These are phyloP conservation scores for Ridgeia piscesae DNA, from an alignment of 1,140 invertebrate genomes.

Conservation along the genomic window DNA sequence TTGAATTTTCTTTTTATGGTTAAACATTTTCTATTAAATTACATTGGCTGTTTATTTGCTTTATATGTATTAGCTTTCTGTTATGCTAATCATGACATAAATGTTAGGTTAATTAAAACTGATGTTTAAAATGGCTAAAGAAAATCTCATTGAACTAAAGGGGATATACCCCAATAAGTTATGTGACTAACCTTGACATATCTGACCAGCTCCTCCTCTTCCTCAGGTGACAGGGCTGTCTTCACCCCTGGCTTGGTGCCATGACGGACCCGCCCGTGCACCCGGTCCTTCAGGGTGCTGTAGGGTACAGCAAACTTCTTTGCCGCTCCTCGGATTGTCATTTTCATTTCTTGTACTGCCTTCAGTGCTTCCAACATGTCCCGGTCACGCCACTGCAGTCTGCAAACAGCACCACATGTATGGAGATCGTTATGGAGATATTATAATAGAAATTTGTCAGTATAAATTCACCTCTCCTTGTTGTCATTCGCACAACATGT, in stretches of 20 bases:
- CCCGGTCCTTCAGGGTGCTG: slow-evolving; percentile 34
- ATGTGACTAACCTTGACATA: slow-evolving; percentile 26
- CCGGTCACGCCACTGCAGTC: slow-evolving; percentile 31
- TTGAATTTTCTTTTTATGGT: too few relatives aligned
- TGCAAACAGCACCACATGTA: not conserved
- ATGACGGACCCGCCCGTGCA: slow-evolving; percentile 27
- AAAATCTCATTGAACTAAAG: too few relatives aligned
- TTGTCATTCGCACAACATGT: too few relatives aligned
- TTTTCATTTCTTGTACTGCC: slow-evolving; percentile 30
- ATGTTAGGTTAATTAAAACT: too few relatives aligned
- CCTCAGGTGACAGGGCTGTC: slow-evolving; percentile 30
- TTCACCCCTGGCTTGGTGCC: slow-evolving; percentile 33
- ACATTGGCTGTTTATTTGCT: too few relatives aligned
- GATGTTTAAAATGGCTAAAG: too few relatives aligned
- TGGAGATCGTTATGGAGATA: not conserved
- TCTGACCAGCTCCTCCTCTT: slow-evolving; percentile 31
- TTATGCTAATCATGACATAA: too few relatives aligned
- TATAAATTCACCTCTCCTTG: not conserved
- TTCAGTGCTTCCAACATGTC: slow-evolving; percentile 37
- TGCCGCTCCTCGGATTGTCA: slow-evolving; percentile 35
- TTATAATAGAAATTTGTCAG: too few relatives aligned
- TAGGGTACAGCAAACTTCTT: slow-evolving; percentile 35
- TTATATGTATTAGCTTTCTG: too few relatives aligned
- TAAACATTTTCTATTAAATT: too few relatives aligned
- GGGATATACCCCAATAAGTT: too few relatives aligned